phyloP scores from a whole-genome alignment of 2,113 vertebrate genomes.

The Telmatochromis sp. region DNA sequence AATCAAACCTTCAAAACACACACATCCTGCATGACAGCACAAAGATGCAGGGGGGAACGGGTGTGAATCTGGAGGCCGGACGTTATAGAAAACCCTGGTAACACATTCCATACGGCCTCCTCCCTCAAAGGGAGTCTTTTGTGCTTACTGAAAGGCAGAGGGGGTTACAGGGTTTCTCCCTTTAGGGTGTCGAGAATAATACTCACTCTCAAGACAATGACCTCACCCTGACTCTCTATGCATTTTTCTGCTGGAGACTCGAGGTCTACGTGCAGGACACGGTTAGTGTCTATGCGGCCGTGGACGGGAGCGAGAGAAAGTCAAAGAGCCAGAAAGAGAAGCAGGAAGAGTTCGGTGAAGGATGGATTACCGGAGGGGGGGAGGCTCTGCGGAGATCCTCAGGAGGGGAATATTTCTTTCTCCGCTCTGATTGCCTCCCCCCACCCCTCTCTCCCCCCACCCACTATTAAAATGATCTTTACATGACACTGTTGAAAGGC shows the following conservation, averaged over 20 bases:
- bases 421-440: background rate
- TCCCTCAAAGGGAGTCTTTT: slow-evolving; percentile 58
- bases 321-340: background rate
- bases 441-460: background rate
- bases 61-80: slow-evolving; percentile 25
- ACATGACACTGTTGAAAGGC: slow-evolving; percentile 24
- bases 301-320: background rate
- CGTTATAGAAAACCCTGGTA: slow-evolving; percentile 51
- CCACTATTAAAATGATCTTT: slow-evolving; percentile 26
- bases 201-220: slow-evolving; percentile 54
- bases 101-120: slow-evolving; percentile 61
- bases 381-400: background rate
- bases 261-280: background rate
- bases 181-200: slow-evolving; percentile 65
- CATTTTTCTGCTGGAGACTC: background rate
- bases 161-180: slow-evolving; percentile 68
- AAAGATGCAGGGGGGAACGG: background rate
- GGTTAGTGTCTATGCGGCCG: background rate
- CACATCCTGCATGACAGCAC: background rate
- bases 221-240: slow-evolving; percentile 40
- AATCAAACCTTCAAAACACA: background rate
- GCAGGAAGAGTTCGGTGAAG: slow-evolving; percentile 19
- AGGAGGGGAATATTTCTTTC: slow-evolving; percentile 18
- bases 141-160: slow-evolving; percentile 57
- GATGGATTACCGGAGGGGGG: slow-evolving; percentile 4